These are phyloP conservation scores for Triplophysa yarkandensis DNA, from an alignment of 2,797 vertebrate species.

Conservation along the genomic window DNA sequence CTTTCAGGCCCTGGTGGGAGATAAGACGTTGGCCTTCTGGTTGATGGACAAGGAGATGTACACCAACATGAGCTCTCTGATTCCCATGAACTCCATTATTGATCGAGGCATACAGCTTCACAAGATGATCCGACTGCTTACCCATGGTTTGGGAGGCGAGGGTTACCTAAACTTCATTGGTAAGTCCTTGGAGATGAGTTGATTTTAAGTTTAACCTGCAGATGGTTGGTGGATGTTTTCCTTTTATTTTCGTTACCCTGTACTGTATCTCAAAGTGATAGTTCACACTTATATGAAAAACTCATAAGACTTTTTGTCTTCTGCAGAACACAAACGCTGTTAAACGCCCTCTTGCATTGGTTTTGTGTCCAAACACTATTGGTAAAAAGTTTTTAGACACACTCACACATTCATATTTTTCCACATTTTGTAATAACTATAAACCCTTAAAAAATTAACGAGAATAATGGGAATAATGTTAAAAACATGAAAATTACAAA, in stretches of 20 bases:
- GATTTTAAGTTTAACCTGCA: neutral
- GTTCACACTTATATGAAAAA: neutral
- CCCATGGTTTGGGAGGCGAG: slow-evolving; percentile 90
- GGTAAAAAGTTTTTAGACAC: too few species aligned
- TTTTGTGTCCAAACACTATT: too few species aligned
- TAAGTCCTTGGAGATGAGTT: slow-evolving; percentile 71
- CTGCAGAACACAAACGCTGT: too few species aligned
- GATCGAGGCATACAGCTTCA: slow-evolving; percentile 98
- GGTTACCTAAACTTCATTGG: slow-evolving; percentile 99
- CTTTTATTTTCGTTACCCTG: neutral
- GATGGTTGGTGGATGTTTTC: neutral
- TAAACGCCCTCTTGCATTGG: too few species aligned
- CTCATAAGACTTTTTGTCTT: too few species aligned
- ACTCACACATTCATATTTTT: too few species aligned
- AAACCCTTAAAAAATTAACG: too few species aligned
- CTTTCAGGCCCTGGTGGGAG: slow-evolving; percentile 91
- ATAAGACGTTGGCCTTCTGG: slow-evolving; percentile 96
- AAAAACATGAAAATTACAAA: too few species aligned
- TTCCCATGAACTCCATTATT: slow-evolving; percentile 85
- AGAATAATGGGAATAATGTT: too few species aligned
- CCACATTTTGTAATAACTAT: too few species aligned
- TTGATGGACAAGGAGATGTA: slow-evolving; percentile 99
- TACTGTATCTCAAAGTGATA: neutral
- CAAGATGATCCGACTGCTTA: slow-evolving; percentile 98
- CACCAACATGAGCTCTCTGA: slow-evolving; percentile 88